A percentile compares a stretch with the other conserved stretches of the same genome.
These are phyloP conservation scores for Chlorops oryzae DNA, from an alignment of 1,140 invertebrate species.

Conservation along the genomic window DNA sequence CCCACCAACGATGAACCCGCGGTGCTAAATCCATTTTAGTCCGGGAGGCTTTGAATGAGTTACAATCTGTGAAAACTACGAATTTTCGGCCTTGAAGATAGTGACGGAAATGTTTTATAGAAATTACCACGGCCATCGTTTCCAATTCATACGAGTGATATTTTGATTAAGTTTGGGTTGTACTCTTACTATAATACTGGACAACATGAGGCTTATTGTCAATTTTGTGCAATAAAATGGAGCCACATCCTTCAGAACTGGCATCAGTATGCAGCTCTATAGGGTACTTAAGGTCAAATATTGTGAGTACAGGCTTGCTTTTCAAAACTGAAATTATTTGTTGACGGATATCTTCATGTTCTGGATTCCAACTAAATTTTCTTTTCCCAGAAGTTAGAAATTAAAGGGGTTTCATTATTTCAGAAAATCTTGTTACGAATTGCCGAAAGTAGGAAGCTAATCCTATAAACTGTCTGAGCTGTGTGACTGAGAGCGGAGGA, in stretches of 20 bases:
- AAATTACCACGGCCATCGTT: constrained; percentile 2
- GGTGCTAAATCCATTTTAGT: constrained; percentile 27
- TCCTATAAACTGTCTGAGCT: constrained; percentile 13
- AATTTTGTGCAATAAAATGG: constrained; percentile 2
- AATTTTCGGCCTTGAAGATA: constrained; percentile 12
- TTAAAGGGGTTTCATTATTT: constrained; percentile 9
- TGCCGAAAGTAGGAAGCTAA: constrained; percentile 19
- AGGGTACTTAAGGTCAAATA: no score
- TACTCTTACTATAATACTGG: constrained; percentile 1
- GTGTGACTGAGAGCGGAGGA: no score
- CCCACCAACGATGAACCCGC: constrained; percentile 16
- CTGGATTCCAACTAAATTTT: constrained; percentile 4
- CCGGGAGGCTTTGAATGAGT: constrained; percentile 26
- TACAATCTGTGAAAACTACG: constrained; percentile 32
- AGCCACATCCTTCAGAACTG: no score
- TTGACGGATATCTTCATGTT: no score
- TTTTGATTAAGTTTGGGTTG: not conserved
- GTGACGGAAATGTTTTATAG: constrained; percentile 8
- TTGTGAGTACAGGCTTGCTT: no score
- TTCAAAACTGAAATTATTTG: no score
- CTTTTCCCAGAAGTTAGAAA: not conserved
- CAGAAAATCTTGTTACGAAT: constrained; percentile 6
- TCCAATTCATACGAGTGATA: no score
- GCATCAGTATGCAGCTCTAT: not conserved
- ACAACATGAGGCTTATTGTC: not conserved